Base-by-base conservation (phyloP, 2,888 invertebrate species). In the Gymnoscelis rufifasciata region DNA sequence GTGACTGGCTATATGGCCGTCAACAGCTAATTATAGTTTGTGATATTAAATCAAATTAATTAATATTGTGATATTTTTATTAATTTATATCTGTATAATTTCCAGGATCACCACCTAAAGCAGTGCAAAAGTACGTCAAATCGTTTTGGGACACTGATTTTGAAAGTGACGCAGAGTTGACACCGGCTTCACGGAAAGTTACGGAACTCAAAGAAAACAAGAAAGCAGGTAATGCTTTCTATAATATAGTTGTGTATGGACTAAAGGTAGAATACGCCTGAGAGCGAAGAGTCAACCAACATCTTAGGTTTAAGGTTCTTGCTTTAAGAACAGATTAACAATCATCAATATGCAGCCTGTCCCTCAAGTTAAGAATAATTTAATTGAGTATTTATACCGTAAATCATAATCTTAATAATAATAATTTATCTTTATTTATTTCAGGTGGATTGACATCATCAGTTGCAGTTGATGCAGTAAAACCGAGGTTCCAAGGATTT, bases 111-210 rank as follows among this genome's bases (percentile, higher is more conserved):
- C n/a, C 33, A 30, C 51, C 26, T 4, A 50, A 47, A 38, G 59
- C n/a, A 11, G 28, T 59, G 2, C 58, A 62, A 19, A 68, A 51
- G 35, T 59, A 59, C 47, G 66, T 62, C 0, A 78, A 70, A 58
- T 64, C 68, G 7, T 83, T 82, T 62, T 83, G 82, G 84, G 78
- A 80, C 33, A 78, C 75, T 13, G 84, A 84, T 56, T 64, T 63
- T 37, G 84, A 84, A 58, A 83, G 76, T 71, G 83, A 83, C 51
- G 56, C 60, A 2, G 83, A 26, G 10, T 7, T 11, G 3, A 42
- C 26, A 3, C 50, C 52, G 14, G 44, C 54, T 38, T 24, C 46
- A n/a, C 50, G 54, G 15, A 62, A 44, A 43, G 51, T 33, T 31
- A 33, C 2, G n/a, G 51, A 46, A 36, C n/a, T 47, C 4, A 60